Base-by-base conservation (phyloP, 2,113 vertebrate genomes). In the Microcebus tavaratra region DNA sequence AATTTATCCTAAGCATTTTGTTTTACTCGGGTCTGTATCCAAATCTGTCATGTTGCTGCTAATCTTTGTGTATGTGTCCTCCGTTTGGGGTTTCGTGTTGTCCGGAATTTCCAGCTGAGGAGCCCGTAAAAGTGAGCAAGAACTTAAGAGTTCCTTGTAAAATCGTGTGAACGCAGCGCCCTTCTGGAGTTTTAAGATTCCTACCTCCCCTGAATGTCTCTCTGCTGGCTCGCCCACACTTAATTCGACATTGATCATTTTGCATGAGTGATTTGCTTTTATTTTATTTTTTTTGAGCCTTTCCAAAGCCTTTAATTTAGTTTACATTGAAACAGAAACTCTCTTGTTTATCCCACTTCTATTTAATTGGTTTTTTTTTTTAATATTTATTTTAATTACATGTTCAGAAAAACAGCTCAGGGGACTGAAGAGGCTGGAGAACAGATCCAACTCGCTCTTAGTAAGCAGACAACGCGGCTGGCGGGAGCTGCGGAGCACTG, bases 371-470 rank as follows among this genome's bases (percentile, higher is more conserved):
- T 67, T 94, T 97, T 97, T 80, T 79, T 42, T 42, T 1, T 79
- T 82, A 91, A 86, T 70, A 75, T 97, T 91, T 59, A 86, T 94
- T 96, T 97, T 91, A 95, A 97, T 97, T 89, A 93, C 53, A 93
- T 72, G 95, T 95, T 97, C 97, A 87, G 81, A 55, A 88, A 85
- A 75, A 68, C 72, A 65, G 94, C 82, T 92, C 88, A 86, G 83
- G 88, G 90, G 42, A 36, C 68, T 89, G 80, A 70, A 67, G 0
- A 17, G 83, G 82, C 75, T 95, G 53, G 89, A 75, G 68, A 94
- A 93, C 81, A 94, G 94, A 67, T 45, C 79, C 59, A 82, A n/a
- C 27, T 92, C 50, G 70, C 31, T 83, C 48, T 21, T 14, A 23
- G 67, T 96, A 82, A 63, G 63, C 50, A 89, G 94, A 90, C 80